Evolutionary conservation across 1,140 invertebrate species (phyloP).

Genomic region (Lycorma delicatula): DNA sequence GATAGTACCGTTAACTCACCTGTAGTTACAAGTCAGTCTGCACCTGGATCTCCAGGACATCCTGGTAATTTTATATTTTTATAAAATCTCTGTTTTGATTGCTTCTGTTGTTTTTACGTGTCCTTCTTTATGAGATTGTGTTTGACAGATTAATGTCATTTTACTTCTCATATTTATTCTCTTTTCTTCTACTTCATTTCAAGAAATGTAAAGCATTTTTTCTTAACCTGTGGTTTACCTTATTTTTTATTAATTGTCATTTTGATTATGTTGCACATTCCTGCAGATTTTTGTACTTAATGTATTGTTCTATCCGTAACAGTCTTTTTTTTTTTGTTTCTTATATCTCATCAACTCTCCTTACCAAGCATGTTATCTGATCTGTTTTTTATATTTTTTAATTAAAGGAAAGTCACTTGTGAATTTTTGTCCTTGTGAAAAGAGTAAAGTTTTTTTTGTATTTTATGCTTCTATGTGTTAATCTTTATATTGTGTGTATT

Average conservation of each 20-base stretch:
- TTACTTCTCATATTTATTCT: background rate
- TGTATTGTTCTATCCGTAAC: no score
- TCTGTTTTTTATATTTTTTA: no score
- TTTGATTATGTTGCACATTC: no score
- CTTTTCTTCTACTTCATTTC: background rate
- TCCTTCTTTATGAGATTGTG: background rate
- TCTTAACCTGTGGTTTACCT: background rate
- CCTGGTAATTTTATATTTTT: constrained; percentile 16
- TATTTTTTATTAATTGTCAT: background rate
- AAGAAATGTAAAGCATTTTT: background rate
- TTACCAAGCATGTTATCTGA: no score
- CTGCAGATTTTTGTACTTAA: no score
- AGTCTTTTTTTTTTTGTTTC: no score
- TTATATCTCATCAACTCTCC: no score
- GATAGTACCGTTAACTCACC: constrained; percentile 45
- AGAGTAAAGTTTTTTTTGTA: no score
- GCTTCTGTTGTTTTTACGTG: background rate
- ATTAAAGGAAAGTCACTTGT: no score
- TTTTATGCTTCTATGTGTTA: no score
- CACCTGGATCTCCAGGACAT: constrained; percentile 57
- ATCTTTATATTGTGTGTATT: no score
- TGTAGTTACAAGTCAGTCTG: constrained; percentile 52
- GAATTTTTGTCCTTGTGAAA: no score
- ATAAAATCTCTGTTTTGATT: background rate
- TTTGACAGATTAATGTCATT: background rate